Evolutionary conservation across 1,140 invertebrate genomes (phyloP).

Genomic region (Drosophila nasuta): DNA sequence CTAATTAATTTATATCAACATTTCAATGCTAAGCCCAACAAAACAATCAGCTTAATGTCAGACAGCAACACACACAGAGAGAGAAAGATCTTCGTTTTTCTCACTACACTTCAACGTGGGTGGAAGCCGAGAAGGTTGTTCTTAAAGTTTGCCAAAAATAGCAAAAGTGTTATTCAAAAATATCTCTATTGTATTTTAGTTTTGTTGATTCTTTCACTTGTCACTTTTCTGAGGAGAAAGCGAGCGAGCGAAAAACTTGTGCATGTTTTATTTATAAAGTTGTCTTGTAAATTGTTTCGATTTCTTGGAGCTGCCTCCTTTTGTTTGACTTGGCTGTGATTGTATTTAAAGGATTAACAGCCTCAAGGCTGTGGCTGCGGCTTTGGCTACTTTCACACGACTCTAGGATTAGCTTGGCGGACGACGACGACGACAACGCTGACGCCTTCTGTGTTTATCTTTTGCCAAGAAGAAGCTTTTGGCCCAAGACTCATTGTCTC

Average conservation of each 20-base stretch:
- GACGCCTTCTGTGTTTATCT: slow-evolving; percentile 62
- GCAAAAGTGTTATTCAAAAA: not conserved
- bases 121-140: not conserved
- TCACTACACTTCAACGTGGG: not conserved
- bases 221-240: not conserved
- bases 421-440: not conserved
- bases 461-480: slow-evolving; percentile 55
- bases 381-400: slow-evolving; percentile 74
- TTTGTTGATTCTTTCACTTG: slow-evolving; percentile 1
- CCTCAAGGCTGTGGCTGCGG: slow-evolving; percentile 75
- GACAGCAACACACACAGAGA: slow-evolving; percentile 37
- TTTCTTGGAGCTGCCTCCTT: slow-evolving; percentile 39
- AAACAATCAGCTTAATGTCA: slow-evolving; percentile 81
- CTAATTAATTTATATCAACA: slow-evolving; percentile 84
- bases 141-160: not conserved
- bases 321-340: slow-evolving; percentile 45
- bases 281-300: slow-evolving; percentile 12
- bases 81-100: not conserved
- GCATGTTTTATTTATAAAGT: slow-evolving; percentile 19
- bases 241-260: not conserved
- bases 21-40: slow-evolving; percentile 82
- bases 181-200: slow-evolving; percentile 2
- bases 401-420: slow-evolving; percentile 46
- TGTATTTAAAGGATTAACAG: slow-evolving; percentile 78
- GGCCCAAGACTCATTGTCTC: not conserved